phyloP scores from a whole-genome alignment of 1,140 invertebrate species.

The Galleria mellonella region DNA sequence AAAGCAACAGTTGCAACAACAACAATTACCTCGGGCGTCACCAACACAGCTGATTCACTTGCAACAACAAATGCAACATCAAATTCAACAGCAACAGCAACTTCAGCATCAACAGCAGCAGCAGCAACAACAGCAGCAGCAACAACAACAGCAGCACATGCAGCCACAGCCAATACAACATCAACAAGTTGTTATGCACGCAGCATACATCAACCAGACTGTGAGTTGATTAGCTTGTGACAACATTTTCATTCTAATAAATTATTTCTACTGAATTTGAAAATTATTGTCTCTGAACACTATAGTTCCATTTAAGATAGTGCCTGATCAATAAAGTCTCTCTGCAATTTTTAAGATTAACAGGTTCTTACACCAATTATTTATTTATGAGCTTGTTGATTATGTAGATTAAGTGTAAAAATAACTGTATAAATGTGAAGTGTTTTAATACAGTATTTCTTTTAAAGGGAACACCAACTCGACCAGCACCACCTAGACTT shows the following conservation, averaged over 20 bases:
- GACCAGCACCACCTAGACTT: slow-evolving; percentile 34
- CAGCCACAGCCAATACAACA: slow-evolving; percentile 34
- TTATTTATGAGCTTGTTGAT: no score
- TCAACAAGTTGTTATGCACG: slow-evolving; percentile 63
- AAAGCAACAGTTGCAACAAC: slow-evolving; percentile 15
- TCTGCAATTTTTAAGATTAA: no score
- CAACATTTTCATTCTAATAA: no score
- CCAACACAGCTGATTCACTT: slow-evolving; percentile 48
- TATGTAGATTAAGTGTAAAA: no score
- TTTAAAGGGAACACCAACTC: slow-evolving; percentile 33
- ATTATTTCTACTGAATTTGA: no score
- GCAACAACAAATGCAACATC: slow-evolving; percentile 39
- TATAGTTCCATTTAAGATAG: no score
- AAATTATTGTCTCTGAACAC: no score
- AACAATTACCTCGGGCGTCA: slow-evolving; percentile 49
- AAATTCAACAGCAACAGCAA: slow-evolving; percentile 61
- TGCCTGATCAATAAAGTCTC: no score
- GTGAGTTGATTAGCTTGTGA: slow-evolving; percentile 24
- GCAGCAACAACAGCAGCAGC: slow-evolving; percentile 28
- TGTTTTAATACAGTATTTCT: no score
- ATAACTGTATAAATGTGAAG: no score
- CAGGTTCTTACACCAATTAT: no score
- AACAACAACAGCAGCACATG: slow-evolving; percentile 35
- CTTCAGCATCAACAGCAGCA: slow-evolving; percentile 33
- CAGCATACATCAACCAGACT: slow-evolving; percentile 58